A percentile compares a stretch with the other conserved stretches of the same genome.
Conservation (phyloP, 2,888 invertebrate species). For the Himalopsyche tibetana region DNA sequence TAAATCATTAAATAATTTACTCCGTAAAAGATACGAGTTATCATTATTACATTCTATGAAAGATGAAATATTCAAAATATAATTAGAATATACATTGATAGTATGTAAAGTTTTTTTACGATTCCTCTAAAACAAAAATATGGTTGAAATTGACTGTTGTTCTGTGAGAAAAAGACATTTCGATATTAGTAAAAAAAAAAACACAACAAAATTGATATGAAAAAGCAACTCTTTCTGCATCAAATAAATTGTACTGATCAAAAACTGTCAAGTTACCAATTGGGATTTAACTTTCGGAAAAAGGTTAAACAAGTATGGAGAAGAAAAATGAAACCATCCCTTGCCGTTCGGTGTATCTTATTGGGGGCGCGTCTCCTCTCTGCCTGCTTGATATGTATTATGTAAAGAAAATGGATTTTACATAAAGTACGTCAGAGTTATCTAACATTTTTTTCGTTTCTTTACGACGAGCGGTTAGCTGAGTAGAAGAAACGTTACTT, state of each 20-base stretch:
- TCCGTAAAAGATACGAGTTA: too few relatives aligned
- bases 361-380: slow-evolving; percentile 31
- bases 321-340: slow-evolving; percentile 31
- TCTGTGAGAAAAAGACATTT: too few relatives aligned
- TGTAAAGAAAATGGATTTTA: slow-evolving; percentile 47
- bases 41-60: too few relatives aligned
- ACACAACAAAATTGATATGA: too few relatives aligned
- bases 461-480: slow-evolving; percentile 36
- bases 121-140: too few relatives aligned
- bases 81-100: too few relatives aligned
- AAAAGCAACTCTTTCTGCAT: too few relatives aligned
- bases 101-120: too few relatives aligned
- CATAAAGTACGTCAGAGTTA: slow-evolving; percentile 49
- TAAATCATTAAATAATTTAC: too few relatives aligned
- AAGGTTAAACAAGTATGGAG: slow-evolving; percentile 40
- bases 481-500: slow-evolving; percentile 20
- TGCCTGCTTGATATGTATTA: slow-evolving; percentile 43
- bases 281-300: slow-evolving; percentile 15
- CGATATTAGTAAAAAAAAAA: too few relatives aligned
- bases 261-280: slow-evolving; percentile 34
- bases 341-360: slow-evolving; percentile 29
- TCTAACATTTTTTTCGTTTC: slow-evolving; percentile 44
- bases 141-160: too few relatives aligned
- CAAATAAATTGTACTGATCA: slow-evolving; percentile 2
- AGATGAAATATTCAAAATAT: too few relatives aligned